Conservation (phyloP, 2,113 vertebrate genomes). For the Neodontobutis hainanensis region DNA sequence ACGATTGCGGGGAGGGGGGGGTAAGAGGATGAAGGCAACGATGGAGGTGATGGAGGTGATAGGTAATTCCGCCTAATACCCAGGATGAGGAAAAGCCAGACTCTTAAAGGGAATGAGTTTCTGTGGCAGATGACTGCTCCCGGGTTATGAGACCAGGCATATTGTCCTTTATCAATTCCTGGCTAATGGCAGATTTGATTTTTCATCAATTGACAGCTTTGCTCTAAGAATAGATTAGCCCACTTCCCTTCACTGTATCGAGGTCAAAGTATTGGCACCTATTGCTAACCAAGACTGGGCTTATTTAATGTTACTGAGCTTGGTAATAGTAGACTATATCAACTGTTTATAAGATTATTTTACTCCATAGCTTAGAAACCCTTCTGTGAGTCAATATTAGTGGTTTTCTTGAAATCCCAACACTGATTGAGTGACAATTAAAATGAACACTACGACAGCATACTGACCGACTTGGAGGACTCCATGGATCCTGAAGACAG, state of each 20-base stretch:
- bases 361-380: background rate
- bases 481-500: constrained; percentile 88
- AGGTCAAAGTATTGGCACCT: constrained; percentile 33
- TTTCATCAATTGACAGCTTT: constrained; percentile 43
- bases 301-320: background rate
- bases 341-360: background rate
- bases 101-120: constrained; percentile 32
- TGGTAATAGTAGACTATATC: background rate
- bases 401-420: too few relatives aligned
- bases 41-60: constrained; percentile 35
- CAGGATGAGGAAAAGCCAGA: constrained; percentile 25
- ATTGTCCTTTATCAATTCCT: constrained; percentile 40
- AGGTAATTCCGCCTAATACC: constrained; percentile 48
- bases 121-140: constrained; percentile 36
- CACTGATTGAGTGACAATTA: background rate
- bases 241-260: constrained; percentile 32
- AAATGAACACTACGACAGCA: background rate
- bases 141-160: constrained; percentile 17
- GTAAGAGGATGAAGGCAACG: constrained; percentile 43
- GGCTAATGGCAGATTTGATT: constrained; percentile 46
- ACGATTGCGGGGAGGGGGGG: constrained; percentile 8
- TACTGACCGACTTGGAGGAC: constrained; percentile 88
- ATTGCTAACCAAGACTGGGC: constrained; percentile 11
- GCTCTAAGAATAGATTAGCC: constrained; percentile 59
- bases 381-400: too few relatives aligned